Evolutionary conservation across 1,140 invertebrate genomes (phyloP).

Genomic region (Heliconius melpomene): DNA sequence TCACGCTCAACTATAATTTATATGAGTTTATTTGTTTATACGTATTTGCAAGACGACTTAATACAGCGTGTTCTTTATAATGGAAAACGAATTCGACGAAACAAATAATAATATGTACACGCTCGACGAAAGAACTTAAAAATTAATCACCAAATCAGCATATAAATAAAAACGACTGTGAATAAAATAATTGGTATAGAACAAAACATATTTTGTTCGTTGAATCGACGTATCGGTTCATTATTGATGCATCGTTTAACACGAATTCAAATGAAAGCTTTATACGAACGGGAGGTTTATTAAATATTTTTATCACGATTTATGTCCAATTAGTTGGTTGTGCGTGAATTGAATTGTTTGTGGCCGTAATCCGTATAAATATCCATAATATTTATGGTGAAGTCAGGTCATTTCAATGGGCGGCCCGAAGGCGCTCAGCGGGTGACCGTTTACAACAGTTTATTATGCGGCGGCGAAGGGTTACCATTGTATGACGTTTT

Average conservation of each 20-base stretch:
- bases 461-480: conserved; percentile 71
- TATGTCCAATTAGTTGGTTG: conserved; percentile 76
- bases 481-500: conserved; percentile 76
- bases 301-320: conserved; percentile 78
- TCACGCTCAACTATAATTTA: background rate
- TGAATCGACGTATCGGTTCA: conserved; percentile 55
- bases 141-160: conserved; percentile 56
- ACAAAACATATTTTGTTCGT: conserved; percentile 52
- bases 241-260: conserved; percentile 68
- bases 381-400: conserved; percentile 79
- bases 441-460: conserved; percentile 59
- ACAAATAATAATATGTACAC: conserved; percentile 42
- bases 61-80: background rate
- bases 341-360: conserved; percentile 80
- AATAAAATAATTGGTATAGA: conserved; percentile 45
- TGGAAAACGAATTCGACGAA: conserved; percentile 11
- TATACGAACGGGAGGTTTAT: conserved; percentile 61
- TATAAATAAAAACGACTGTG: conserved; percentile 38
- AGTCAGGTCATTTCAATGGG: conserved; percentile 71
- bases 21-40: background rate
- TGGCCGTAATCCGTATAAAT: conserved; percentile 75
- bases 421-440: conserved; percentile 62
- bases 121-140: conserved; percentile 44
- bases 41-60: background rate
- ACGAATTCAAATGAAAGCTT: conserved; percentile 73